Evolutionary conservation across 2,113 vertebrate genomes (phyloP), one percentile per base, ranked within the genome.

Genomic region (Strix uralensis): DNA sequence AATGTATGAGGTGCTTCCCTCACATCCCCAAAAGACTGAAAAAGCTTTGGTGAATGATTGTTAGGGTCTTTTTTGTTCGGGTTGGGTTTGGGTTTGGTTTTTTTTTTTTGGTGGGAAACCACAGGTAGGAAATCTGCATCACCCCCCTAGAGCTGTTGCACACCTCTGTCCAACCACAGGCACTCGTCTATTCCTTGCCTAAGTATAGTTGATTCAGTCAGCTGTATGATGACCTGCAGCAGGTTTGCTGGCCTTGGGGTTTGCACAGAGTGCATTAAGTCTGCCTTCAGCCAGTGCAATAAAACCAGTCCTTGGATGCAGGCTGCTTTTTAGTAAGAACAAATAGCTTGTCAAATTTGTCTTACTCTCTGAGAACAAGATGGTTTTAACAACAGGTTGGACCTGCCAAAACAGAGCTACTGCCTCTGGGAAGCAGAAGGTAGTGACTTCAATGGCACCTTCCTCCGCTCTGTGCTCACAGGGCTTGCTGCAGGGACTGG

Each of bases 171-270:
- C 15, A 15, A 1, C 26, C 5, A 20, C 29, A 40, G 26, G 15
- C 42, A 36, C 34, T 30, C 5, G 0, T 11, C 51, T 73, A 1
- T n/a, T 85, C 29, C 42, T 8, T 61, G 32, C 15, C 6, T 3
- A 5, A 30, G 22, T 16, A 17, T 19, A 34, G 40, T 4, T 7
- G 8, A 42, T 58, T 49, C 9, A 6, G 17, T 66, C 2, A 0
- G 9, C 58, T 47, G 7, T 13, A 5, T 3, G 49, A 18, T 51
- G n/a, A 19, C 54, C 49, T 47, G 72, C 81, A 78, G 58, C 66
- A 88, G 51, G 22, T 54, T 70, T 73, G 22, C 46, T 89, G 73
- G 15, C 58, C 63, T 5, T 13, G 38, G 18, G 32, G 19, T 46
- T 77, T 65, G 22, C 62, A 11, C 8, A 5, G 34, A 5, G 8